Conservation (phyloP, 2,888 invertebrate genomes). For the Temnothorax ravouxi region DNA sequence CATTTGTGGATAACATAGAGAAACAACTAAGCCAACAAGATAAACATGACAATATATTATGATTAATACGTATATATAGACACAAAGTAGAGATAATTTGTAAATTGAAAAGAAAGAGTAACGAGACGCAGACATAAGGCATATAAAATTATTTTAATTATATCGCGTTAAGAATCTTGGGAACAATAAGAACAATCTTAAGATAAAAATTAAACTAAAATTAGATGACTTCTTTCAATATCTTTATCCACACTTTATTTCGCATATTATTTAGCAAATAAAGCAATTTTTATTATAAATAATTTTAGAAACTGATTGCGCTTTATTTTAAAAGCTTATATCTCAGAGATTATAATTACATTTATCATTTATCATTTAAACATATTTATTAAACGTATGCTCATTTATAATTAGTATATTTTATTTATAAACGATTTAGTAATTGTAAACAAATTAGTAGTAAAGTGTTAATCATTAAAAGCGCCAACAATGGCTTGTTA, state of each 20-base stretch:
- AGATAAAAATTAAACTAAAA: not conserved
- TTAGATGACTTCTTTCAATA: not conserved
- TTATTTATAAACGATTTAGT: not conserved
- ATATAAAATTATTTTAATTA: conserved; percentile 9
- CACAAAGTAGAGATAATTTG: not conserved
- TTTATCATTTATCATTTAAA: not conserved
- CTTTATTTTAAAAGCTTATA: not conserved
- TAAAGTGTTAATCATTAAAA: not conserved
- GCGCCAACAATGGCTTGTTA: not conserved
- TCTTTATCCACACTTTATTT: not conserved
- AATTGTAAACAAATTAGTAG: not conserved
- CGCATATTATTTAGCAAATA: not conserved
- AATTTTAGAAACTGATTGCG: not conserved
- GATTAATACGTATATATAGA: conserved; percentile 5
- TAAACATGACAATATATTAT: not conserved
- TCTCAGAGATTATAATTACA: not conserved
- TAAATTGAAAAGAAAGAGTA: conserved; percentile 1
- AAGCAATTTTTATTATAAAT: not conserved
- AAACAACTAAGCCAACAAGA: not conserved
- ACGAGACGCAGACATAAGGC: not conserved
- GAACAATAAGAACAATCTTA: not conserved
- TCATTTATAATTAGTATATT: not conserved
- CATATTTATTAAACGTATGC: not conserved
- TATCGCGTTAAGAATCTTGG: not conserved
- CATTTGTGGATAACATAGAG: not conserved